phyloP scores from a whole-genome alignment of 2,888 invertebrate species.

The Aleiodes alternator region DNA sequence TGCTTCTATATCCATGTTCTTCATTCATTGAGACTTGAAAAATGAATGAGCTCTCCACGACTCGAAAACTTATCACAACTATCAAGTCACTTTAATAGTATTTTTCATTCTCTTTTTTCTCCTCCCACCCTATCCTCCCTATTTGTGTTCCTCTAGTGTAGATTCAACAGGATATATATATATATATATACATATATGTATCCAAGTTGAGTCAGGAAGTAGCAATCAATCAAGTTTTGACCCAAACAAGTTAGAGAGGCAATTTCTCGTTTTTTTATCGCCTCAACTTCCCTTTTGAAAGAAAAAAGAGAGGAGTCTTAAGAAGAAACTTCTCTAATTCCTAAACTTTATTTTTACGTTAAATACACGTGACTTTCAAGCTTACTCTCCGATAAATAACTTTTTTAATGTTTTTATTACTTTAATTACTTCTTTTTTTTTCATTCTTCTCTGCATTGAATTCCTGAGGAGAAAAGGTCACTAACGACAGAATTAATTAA shows the following conservation, averaged over 20 bases:
- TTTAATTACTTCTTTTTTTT: constrained; percentile 6
- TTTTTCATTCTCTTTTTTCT: background rate
- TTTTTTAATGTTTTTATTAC: constrained; percentile 1
- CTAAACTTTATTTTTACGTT: background rate
- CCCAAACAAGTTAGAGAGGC: constrained; percentile 2
- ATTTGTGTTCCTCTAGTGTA: background rate
- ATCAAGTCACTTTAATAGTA: constrained; percentile 33
- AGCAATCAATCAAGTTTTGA: constrained; percentile 21
- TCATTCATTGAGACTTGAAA: constrained; percentile 2
- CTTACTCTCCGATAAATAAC: constrained; percentile 22
- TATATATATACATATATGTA: no score
- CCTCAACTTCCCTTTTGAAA: background rate
- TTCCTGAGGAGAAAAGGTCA: constrained; percentile 60
- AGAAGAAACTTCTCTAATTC: constrained; percentile 21
- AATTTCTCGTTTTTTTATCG: background rate
- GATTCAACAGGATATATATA: background rate
- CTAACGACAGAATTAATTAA: constrained; percentile 51
- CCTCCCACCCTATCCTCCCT: no score
- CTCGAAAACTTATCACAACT: constrained; percentile 49
- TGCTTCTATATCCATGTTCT: background rate
- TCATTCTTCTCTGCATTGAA: constrained; percentile 32
- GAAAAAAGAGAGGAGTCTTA: background rate
- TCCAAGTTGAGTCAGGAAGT: background rate
- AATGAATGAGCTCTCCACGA: constrained; percentile 24
- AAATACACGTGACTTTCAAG: constrained; percentile 25